A percentile compares a stretch with the other conserved stretches of the same genome.
These are phyloP conservation scores for Petrophora chlorosata DNA, from an alignment of 2,888 invertebrate species.

Conservation along the genomic window DNA sequence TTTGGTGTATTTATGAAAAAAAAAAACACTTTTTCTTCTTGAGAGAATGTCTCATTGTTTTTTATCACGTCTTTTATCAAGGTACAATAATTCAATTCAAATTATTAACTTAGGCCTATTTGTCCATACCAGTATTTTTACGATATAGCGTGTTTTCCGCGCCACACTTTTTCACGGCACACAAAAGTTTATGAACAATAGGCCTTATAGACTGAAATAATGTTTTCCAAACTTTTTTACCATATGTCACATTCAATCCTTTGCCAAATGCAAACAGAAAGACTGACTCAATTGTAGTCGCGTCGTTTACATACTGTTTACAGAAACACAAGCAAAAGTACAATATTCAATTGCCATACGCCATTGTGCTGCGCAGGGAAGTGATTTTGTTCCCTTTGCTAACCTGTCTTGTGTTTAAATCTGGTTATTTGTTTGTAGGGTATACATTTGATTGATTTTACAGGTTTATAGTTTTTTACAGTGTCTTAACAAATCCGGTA, in stretches of 20 bases:
- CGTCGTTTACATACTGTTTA: slow-evolving; percentile 79
- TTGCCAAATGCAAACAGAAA: slow-evolving; percentile 67
- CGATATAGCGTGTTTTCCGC: too few relatives aligned
- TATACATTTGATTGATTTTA: neutral
- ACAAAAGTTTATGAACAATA: too few relatives aligned
- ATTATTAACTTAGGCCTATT: too few relatives aligned
- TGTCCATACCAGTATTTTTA: too few relatives aligned
- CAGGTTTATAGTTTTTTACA: neutral
- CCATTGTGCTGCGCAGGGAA: slow-evolving; percentile 31
- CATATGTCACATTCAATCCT: slow-evolving; percentile 51
- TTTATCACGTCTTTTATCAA: too few relatives aligned
- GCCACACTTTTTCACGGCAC: too few relatives aligned
- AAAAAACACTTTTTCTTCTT: too few relatives aligned
- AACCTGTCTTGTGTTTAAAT: slow-evolving; percentile 32
- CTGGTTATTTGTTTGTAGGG: slow-evolving; percentile 1
- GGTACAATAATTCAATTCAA: too few relatives aligned
- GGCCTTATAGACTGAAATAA: too few relatives aligned
- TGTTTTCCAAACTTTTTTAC: slow-evolving; percentile 23
- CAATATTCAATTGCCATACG: slow-evolving; percentile 49
- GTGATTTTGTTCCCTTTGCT: slow-evolving; percentile 28
- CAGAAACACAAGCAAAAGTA: slow-evolving; percentile 68
- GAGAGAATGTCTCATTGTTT: too few relatives aligned
- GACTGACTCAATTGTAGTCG: slow-evolving; percentile 61
- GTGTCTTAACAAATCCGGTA: too few relatives aligned
- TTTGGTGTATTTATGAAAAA: too few relatives aligned